These are phyloP conservation scores for Eristalinus sepulchralis DNA, from an alignment of 2,888 invertebrate genomes.

Conservation along the genomic window DNA sequence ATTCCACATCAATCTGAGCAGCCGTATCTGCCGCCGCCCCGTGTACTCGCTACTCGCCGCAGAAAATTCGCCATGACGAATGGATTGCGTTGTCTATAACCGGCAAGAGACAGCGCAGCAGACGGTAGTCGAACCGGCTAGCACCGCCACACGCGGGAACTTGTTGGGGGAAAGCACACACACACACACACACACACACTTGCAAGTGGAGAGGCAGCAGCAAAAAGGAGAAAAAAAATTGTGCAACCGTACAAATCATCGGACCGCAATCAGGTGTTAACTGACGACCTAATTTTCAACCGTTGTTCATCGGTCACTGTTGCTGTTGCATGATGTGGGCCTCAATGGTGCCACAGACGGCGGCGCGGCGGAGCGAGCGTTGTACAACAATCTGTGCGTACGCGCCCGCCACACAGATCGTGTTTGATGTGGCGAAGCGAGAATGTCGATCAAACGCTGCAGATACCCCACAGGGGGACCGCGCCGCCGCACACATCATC, in stretches of 20 bases:
- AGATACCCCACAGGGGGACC: slow-evolving; percentile 49
- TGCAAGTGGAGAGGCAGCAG: too few relatives aligned
- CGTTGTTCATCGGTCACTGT: slow-evolving; percentile 60
- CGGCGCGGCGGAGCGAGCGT: too few relatives aligned
- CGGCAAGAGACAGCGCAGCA: slow-evolving; percentile 43
- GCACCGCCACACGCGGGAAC: slow-evolving; percentile 3
- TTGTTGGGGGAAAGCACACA: slow-evolving; percentile 11
- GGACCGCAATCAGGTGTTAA: slow-evolving; percentile 73
- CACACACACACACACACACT: not conserved
- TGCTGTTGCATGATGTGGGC: slow-evolving; percentile 15
- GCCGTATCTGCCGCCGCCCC: slow-evolving; percentile 35
- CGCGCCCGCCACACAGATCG: slow-evolving; percentile 57
- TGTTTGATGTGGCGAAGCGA: slow-evolving; percentile 66
- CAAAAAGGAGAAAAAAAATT: slow-evolving; percentile 22
- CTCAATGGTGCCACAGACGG: slow-evolving; percentile 35
- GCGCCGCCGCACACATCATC: slow-evolving; percentile 22
- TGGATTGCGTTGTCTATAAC: slow-evolving; percentile 70
- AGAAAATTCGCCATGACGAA: slow-evolving; percentile 69
- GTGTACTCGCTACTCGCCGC: slow-evolving; percentile 30
- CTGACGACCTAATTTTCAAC: slow-evolving; percentile 72
- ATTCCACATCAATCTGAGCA: slow-evolving; percentile 68
- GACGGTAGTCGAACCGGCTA: slow-evolving; percentile 7
- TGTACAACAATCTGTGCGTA: slow-evolving; percentile 67
- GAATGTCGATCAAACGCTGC: slow-evolving; percentile 66
- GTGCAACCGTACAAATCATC: slow-evolving; percentile 72